Conservation (phyloP, 2,113 vertebrate species). For the Indicator maculatus region DNA sequence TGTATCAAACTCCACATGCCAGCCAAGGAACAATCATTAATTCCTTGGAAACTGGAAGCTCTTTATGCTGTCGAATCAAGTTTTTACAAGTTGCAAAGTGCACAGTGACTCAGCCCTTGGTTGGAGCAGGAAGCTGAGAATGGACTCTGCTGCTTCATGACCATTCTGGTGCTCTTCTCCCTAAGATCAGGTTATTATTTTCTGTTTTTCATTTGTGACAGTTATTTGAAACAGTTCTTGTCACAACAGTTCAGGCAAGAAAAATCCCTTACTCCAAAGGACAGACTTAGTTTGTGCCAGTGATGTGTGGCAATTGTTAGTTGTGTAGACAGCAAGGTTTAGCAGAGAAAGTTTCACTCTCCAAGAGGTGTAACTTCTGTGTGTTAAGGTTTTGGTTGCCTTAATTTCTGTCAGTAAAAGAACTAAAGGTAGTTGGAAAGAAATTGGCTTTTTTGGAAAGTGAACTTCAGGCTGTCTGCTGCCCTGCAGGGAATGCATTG, state of each 20-base stretch:
- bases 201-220: background rate
- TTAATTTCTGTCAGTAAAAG: background rate
- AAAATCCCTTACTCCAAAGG: fast-evolving
- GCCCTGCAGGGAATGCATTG: background rate
- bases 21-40: no score
- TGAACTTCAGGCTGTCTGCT: background rate
- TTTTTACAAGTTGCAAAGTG: background rate
- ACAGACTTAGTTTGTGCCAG: background rate
- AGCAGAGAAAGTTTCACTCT: background rate
- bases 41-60: background rate
- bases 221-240: background rate
- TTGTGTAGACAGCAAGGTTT: background rate
- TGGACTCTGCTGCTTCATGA: background rate
- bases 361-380: background rate
- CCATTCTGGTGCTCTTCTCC: background rate
- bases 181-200: background rate
- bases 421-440: background rate
- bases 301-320: background rate
- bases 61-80: background rate
- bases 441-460: background rate
- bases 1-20: no score
- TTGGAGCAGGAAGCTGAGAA: background rate
- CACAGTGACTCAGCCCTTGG: background rate
- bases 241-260: background rate
- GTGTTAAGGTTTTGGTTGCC: background rate